Conservation (phyloP, 1,140 invertebrate species). For the Tetramorium simillimum region DNA sequence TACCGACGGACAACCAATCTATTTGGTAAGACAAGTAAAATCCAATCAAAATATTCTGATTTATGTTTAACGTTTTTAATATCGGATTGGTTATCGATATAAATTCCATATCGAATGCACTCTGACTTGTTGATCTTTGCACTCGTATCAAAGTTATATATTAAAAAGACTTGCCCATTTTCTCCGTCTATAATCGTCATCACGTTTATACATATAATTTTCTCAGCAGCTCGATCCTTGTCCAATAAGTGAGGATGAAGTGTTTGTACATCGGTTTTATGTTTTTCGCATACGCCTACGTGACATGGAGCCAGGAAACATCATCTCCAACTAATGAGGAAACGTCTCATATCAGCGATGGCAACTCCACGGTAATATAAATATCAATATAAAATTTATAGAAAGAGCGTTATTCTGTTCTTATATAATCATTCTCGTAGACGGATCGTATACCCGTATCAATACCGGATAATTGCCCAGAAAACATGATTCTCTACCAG, state of each 20-base stretch:
- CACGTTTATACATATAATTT: background rate
- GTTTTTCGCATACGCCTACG: slow-evolving; percentile 51
- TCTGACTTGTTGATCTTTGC: background rate
- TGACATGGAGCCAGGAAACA: slow-evolving; percentile 73
- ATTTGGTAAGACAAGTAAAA: background rate
- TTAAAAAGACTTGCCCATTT: background rate
- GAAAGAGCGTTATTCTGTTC: background rate
- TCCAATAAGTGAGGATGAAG: slow-evolving; percentile 61
- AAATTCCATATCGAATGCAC: no score
- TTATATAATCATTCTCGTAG: slow-evolving; percentile 44
- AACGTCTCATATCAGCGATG: slow-evolving; percentile 63
- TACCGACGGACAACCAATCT: slow-evolving; percentile 5
- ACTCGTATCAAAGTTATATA: background rate
- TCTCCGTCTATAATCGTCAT: background rate
- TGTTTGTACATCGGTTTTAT: slow-evolving; percentile 34
- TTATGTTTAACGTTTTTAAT: background rate
- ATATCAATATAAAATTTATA: slow-evolving; percentile 7
- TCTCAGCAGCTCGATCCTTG: background rate
- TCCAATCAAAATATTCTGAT: no score
- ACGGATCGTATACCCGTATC: slow-evolving; percentile 83
- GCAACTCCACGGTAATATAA: slow-evolving; percentile 66
- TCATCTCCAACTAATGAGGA: slow-evolving; percentile 72
- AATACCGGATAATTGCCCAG: slow-evolving; percentile 86
- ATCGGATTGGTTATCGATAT: background rate
- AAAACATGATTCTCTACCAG: slow-evolving; percentile 88